Evolutionary conservation across 2,888 invertebrate genomes (phyloP).

Genomic region (Lysandra coridon): DNA sequence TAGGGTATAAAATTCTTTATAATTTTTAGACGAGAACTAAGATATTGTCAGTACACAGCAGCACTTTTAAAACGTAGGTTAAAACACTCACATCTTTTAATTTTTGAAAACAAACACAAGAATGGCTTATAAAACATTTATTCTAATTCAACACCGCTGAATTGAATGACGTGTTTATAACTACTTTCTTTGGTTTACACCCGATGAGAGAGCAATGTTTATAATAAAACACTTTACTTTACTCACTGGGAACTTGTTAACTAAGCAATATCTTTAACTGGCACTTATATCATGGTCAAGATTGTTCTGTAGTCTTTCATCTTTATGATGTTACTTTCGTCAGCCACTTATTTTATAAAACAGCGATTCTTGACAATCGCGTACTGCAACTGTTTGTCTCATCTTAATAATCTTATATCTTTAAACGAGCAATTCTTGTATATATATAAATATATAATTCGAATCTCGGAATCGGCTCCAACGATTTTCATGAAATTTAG

Average conservation of each 20-base stretch:
- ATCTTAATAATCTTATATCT: too few relatives aligned
- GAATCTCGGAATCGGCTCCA: too few relatives aligned
- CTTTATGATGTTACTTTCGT: neutral
- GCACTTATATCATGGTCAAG: neutral
- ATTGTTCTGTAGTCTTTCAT: neutral
- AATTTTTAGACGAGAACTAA: too few relatives aligned
- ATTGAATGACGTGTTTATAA: conserved; percentile 2
- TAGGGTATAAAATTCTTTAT: too few relatives aligned
- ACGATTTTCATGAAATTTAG: too few relatives aligned
- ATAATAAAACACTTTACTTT: neutral
- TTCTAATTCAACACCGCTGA: conserved; percentile 6
- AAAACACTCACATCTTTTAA: neutral
- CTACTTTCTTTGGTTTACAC: conserved; percentile 12
- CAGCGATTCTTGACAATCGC: neutral
- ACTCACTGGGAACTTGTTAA: neutral
- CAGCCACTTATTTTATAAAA: neutral
- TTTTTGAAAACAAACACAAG: neutral
- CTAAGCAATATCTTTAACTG: neutral
- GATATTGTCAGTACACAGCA: too few relatives aligned
- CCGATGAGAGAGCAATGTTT: conserved; percentile 13
- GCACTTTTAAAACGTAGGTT: neutral
- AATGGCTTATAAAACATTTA: conserved; percentile 13
- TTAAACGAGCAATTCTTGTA: too few relatives aligned
- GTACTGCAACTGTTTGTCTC: too few relatives aligned
- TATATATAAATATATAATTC: too few relatives aligned